Base-by-base conservation (phyloP, 1,140 invertebrate genomes). In the Apocrypta bakeri region DNA sequence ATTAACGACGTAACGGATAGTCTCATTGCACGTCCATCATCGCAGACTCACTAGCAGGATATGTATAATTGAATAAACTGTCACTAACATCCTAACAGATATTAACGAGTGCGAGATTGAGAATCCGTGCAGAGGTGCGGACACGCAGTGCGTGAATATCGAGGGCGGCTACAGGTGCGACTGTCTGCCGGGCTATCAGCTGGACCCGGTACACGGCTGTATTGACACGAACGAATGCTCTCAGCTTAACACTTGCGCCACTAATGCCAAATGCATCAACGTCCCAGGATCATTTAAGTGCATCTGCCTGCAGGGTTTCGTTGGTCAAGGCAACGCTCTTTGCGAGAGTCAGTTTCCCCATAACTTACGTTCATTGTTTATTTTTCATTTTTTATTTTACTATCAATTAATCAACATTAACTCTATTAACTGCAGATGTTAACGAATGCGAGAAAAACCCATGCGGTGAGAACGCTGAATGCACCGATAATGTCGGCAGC, bases 361-460 rank as follows among this genome's bases (percentile, higher is more conserved):
- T 24, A 64, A 24, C 11, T 64, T 27, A 24, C 11, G 1, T 63
- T n/a, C 0, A 0, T 64, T 25, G 6, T 24, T 4, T 24, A 4
- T 25, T 8, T 64, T 27, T 64, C 12, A 9, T 9, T 12, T 64
- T 25, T 17, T 3, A 24, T n/a, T 77, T 17, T 75, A 11, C 27
- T 7, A 6, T 0, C 48, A 4, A 89, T 89, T 87, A 88, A 88
- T 85, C 78, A 33, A 85, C n/a, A n/a, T 89, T 90, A 87, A 90
- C 85, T 88, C 85, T 78, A 82, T 90, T 90, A 90, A 91, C 93
- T 98, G 48, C 48, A 56, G 97, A 97, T 95, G 93, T 97, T 91
- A 96, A 98, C 93, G 97, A 97, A 93, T 98, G 97, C 92, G 94
- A 95, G 89, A 94, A 94, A 91, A 96, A 95, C 91, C 96, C 96